Evolutionary conservation across 2,888 invertebrate genomes (phyloP).

Genomic region (Pristionchus maxplancki): DNA sequence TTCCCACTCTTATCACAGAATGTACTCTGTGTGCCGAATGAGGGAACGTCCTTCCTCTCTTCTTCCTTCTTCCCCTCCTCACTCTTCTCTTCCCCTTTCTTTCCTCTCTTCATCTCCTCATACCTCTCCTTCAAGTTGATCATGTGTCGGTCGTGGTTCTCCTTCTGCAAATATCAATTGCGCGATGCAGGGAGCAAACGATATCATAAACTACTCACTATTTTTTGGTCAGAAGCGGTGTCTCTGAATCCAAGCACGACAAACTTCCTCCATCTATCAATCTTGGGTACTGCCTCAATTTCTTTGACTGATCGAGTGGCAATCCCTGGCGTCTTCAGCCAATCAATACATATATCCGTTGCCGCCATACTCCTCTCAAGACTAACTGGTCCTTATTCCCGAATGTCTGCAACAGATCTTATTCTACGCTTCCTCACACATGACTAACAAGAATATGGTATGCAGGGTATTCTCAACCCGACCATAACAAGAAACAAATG

Average conservation of each 20-base stretch:
- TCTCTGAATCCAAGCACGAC: neutral
- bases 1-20: neutral
- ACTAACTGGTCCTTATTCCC: neutral
- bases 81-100: neutral
- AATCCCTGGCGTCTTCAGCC: neutral
- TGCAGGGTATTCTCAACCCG: too few species aligned
- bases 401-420: neutral
- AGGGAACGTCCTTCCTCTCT: neutral
- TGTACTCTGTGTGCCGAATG: neutral
- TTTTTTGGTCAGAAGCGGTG: neutral
- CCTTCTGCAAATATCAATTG: neutral
- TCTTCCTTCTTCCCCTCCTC: neutral
- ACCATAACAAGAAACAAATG: too few species aligned
- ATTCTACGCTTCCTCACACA: too few species aligned
- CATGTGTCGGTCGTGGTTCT: neutral
- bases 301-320: neutral
- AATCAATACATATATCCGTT: neutral
- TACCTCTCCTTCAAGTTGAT: neutral
- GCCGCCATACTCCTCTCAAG: neutral
- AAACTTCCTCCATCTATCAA: neutral
- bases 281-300: neutral
- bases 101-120: neutral
- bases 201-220: neutral
- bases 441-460: too few species aligned
- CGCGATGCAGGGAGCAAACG: too few species aligned